Conservation (phyloP, 2,888 invertebrate species). For the Toxonevra muliebris region DNA sequence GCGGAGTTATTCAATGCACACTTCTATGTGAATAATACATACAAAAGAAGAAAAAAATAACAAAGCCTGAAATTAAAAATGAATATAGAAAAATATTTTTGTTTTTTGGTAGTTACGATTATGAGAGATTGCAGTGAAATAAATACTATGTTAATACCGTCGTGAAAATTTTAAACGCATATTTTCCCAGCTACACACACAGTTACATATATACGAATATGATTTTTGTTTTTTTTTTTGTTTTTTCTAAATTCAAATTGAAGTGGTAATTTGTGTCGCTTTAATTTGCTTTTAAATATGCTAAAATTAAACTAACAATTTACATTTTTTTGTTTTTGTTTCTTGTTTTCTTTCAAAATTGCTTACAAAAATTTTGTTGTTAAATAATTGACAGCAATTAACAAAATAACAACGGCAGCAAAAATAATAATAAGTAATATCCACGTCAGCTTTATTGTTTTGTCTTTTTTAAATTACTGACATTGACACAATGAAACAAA, state of each 20-base stretch:
- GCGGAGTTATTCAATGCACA: conserved; percentile 6
- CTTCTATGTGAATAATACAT: background rate
- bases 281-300: background rate
- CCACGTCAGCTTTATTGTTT: too few relatives aligned
- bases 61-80: background rate
- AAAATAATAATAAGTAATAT: too few relatives aligned
- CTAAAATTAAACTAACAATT: conserved; percentile 19
- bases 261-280: background rate
- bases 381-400: conserved; percentile 31
- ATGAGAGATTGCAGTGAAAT: background rate
- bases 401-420: conserved; percentile 22
- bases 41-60: too few relatives aligned
- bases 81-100: background rate
- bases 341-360: background rate
- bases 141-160: background rate
- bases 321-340: background rate
- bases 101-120: background rate
- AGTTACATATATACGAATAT: background rate
- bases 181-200: background rate
- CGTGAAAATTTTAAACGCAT: background rate
- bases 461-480: too few relatives aligned
- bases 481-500: conserved; percentile 8
- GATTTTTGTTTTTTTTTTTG: too few relatives aligned
- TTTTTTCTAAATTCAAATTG: background rate
- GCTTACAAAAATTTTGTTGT: conserved; percentile 21